Base-by-base conservation (phyloP, 2,113 vertebrate genomes). In the Etia nguti region DNA sequence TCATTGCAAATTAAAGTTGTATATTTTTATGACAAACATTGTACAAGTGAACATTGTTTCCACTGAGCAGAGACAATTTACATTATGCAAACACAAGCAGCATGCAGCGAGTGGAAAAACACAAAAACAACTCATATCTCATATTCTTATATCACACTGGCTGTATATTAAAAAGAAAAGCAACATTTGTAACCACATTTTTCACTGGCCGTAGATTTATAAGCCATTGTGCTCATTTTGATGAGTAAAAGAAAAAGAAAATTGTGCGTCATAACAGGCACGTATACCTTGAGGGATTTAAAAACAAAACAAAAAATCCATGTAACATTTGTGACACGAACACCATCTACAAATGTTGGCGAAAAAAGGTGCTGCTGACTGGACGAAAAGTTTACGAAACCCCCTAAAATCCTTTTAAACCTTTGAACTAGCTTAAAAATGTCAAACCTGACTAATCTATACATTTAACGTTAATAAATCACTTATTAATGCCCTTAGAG, bases 1-100 rank as follows among this genome's bases (percentile, higher is more conserved):
- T 50, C 26, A 73, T 29, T 11, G 86, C 83, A 79, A 90, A 73
- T 80, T 38, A 85, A 73, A 86, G 38, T 70, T 43, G 62, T 65
- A 38, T 13, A 65, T 48, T 75, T 75, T 16, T 50, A 31, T 75
- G 13, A 48, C 41, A 29, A 48, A 75, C 16, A 15, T 6, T 77
- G 60, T 75, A 84, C 12, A 89, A 52, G 31, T 2, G 29, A 55
- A 2, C 4, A 11, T 10, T 10, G 1, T 57, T n/a, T 68, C 15
- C 26, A 22, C 83, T 15, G 10, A 62, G 81, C 8, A 59, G 4
- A 59, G 10, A 52, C 26, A 43, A 13, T 34, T 57, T 36, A 81
- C 48, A 83, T 8, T 52, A 31, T 6, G 36, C 46, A 80, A 46
- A 88, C 7, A 54, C 20, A 3, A n/a, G 20, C 50, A 81, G 20